Evolutionary conservation across 2,797 vertebrate species (phyloP), one percentile per base, ranked within the genome.

Genomic region (Poeciliopsis turneri): DNA sequence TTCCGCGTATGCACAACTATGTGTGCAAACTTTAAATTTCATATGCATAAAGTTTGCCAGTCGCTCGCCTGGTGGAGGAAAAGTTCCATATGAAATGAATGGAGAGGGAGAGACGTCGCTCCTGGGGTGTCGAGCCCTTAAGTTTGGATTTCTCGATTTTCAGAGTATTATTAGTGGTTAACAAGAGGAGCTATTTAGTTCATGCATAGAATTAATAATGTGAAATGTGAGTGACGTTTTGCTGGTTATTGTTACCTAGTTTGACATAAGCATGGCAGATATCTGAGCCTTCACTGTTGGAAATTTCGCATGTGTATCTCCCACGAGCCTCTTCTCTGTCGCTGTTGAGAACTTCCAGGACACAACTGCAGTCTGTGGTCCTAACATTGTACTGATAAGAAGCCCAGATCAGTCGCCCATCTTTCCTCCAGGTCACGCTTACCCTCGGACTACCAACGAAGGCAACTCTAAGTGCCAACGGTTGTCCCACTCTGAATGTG

Each of bases 361-460:
- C 5, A 2, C 91, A 89, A 36, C 96, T 96, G 87, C 96, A 96
- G 86, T 97, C 97, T 36, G 96, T 96, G 55, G 96, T 97, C 78
- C 94, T 95, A 73, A 69, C 36, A 25, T 69, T 68, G 20, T 23
- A 39, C 36, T 39, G 36, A 85, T 97, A 96, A 59, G 96, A 97
- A 0, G 96, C 95, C 87, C 93, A 86, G 70, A 98, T 93, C 7
- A 84, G 87, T 20, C 84, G 75, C 30, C 97, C 96, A 3, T 97
- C 95, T 90, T 97, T 98, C 89, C 93, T 97, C 97, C 97, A 98
- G 16, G 88, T 97, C 74, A 97, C 95, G 78, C 93, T 95, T 82
- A 98, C 95, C 46, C 95, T 96, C 57, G 95, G 94, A 20, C 95
- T 96, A 70, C 97, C 96, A 7, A 84, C 91, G 78, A 96, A 98